Evolutionary conservation across 2,888 invertebrate species (phyloP).

Genomic region (Temnothorax ravouxi): DNA sequence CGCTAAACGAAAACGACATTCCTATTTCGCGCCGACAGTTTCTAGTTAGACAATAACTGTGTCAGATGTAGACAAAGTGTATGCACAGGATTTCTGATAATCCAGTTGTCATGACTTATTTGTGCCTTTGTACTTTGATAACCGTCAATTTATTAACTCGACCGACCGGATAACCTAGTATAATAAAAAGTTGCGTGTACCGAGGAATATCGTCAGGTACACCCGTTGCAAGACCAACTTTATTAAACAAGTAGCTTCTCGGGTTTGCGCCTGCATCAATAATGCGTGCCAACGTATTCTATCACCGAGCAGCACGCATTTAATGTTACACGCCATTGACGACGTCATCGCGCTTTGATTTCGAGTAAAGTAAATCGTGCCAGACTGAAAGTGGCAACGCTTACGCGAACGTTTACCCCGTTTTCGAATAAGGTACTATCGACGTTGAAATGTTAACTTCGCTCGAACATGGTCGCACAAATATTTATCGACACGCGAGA

Average conservation of each 20-base stretch:
- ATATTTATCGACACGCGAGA: constrained; percentile 1
- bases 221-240: constrained; percentile 16
- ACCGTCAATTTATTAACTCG: constrained; percentile 31
- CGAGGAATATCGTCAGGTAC: constrained; percentile 1
- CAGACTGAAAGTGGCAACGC: background rate
- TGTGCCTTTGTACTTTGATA: constrained; percentile 21
- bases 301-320: background rate
- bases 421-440: constrained; percentile 1
- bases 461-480: background rate
- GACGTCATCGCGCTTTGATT: constrained; percentile 40
- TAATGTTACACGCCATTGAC: constrained; percentile 5
- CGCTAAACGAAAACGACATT: background rate
- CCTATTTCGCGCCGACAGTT: background rate
- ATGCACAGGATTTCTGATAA: background rate
- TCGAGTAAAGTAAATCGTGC: constrained; percentile 23
- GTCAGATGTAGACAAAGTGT: constrained; percentile 15
- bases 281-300: constrained; percentile 27
- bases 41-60: background rate
- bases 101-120: background rate
- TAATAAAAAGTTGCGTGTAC: constrained; percentile 30
- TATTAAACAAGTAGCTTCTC: constrained; percentile 29
- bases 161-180: constrained; percentile 24
- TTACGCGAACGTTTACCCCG: background rate
- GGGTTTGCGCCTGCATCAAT: constrained; percentile 27
- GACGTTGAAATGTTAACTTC: constrained; percentile 16